Evolutionary conservation across 2,888 invertebrate genomes (phyloP).

Genomic region (Dynastes hyllus): DNA sequence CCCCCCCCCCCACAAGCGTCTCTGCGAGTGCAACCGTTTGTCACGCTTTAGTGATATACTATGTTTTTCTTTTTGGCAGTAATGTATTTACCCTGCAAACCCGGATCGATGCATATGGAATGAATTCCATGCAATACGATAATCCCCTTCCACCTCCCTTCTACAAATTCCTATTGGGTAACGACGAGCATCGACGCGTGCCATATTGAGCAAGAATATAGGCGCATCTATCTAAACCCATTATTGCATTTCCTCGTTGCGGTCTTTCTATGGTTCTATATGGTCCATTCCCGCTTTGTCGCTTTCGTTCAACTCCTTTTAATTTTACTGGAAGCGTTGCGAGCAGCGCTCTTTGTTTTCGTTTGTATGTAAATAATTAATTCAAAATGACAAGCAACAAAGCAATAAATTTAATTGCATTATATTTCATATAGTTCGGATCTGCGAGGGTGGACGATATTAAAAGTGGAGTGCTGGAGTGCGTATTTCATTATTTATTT

Average conservation of each 20-base stretch:
- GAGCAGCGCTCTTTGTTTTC: slow-evolving; percentile 3
- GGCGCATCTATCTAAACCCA: neutral
- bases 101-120: too few relatives aligned
- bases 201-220: too few relatives aligned
- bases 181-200: too few relatives aligned
- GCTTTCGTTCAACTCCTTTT: slow-evolving; percentile 2
- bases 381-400: neutral
- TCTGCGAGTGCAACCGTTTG: too few relatives aligned
- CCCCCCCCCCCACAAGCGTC: too few relatives aligned
- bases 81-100: too few relatives aligned
- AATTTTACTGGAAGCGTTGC: neutral
- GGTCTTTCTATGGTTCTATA: neutral
- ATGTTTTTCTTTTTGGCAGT: too few relatives aligned
- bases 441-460: neutral
- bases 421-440: slow-evolving; percentile 33
- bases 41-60: too few relatives aligned
- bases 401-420: slow-evolving; percentile 30
- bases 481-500: slow-evolving; percentile 19
- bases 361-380: slow-evolving; percentile 21
- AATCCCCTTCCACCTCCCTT: too few relatives aligned
- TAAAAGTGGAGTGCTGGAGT: neutral
- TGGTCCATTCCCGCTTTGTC: too few relatives aligned
- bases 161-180: too few relatives aligned
- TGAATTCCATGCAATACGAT: too few relatives aligned
- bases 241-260: neutral